Conservation (phyloP, 2,113 vertebrate genomes). For the Notarius lentiginosus region DNA sequence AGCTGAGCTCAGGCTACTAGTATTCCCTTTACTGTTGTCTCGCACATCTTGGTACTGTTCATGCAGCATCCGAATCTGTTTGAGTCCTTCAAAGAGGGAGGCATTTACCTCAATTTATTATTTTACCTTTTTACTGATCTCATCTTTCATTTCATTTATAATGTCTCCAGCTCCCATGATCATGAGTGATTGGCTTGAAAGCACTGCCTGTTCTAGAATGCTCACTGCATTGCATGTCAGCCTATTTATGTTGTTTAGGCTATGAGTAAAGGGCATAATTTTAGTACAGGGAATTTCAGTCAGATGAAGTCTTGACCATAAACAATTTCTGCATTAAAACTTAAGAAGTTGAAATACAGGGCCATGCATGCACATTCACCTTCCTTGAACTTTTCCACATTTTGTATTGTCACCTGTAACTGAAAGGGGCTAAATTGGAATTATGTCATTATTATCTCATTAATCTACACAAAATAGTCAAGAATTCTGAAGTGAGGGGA, state of each 20-base stretch:
- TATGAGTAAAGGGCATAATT: background rate
- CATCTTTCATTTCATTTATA: background rate
- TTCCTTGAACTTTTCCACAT: background rate
- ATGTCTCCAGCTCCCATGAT: constrained; percentile 1
- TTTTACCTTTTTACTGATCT: background rate
- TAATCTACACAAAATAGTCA: background rate
- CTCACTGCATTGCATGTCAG: constrained; percentile 65
- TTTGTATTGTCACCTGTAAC: background rate
- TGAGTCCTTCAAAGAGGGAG: background rate
- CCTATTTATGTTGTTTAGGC: constrained; percentile 37
- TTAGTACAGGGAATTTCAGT: background rate
- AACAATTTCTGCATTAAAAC: background rate
- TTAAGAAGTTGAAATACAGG: background rate
- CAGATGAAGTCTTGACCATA: background rate
- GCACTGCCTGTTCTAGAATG: constrained; percentile 32
- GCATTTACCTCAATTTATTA: constrained; percentile 10
- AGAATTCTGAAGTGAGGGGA: background rate
- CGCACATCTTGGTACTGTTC: background rate
- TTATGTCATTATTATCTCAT: background rate
- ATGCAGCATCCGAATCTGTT: constrained; percentile 10
- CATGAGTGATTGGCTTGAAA: constrained; percentile 23
- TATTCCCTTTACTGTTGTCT: background rate
- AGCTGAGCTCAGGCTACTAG: background rate
- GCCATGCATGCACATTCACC: background rate
- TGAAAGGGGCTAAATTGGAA: background rate